Evolutionary conservation across 2,797 vertebrate genomes (phyloP).

Genomic region (Meda fulgida): DNA sequence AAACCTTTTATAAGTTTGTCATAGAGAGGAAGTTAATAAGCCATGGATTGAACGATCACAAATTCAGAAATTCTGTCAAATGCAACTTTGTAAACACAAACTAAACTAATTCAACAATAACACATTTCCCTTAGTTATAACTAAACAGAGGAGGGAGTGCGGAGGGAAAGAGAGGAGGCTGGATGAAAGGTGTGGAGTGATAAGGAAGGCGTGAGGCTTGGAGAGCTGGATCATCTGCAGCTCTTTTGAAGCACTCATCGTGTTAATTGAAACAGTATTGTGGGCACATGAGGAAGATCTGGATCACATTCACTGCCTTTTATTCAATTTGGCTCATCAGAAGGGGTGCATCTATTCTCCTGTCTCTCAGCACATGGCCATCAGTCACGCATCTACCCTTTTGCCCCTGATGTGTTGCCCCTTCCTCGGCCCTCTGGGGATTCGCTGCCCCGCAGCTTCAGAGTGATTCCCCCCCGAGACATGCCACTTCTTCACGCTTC

Average conservation of each 20-base stretch:
- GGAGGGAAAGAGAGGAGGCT: slow-evolving; percentile 20
- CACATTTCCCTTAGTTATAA: neutral
- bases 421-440: slow-evolving; percentile 73
- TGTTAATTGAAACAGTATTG: slow-evolving; percentile 84
- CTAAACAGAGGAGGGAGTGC: too few species aligned
- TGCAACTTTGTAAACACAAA: neutral
- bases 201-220: slow-evolving; percentile 67
- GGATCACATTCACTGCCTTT: slow-evolving; percentile 76
- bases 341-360: slow-evolving; percentile 57
- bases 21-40: neutral
- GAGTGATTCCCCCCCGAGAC: slow-evolving; percentile 18
- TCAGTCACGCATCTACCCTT: slow-evolving; percentile 78
- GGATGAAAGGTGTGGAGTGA: slow-evolving; percentile 69
- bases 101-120: too few species aligned
- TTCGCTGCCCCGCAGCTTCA: slow-evolving; percentile 44
- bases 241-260: slow-evolving; percentile 78
- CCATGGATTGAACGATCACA: neutral
- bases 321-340: slow-evolving; percentile 77
- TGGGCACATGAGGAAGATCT: slow-evolving; percentile 72
- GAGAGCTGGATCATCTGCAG: slow-evolving; percentile 73
- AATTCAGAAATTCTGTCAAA: neutral
- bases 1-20: neutral
- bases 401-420: slow-evolving; percentile 76
- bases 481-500: slow-evolving; percentile 77
- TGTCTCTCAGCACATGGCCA: slow-evolving; percentile 66